Conservation (phyloP, 1,140 invertebrate species). For the Drosophila dunni region DNA sequence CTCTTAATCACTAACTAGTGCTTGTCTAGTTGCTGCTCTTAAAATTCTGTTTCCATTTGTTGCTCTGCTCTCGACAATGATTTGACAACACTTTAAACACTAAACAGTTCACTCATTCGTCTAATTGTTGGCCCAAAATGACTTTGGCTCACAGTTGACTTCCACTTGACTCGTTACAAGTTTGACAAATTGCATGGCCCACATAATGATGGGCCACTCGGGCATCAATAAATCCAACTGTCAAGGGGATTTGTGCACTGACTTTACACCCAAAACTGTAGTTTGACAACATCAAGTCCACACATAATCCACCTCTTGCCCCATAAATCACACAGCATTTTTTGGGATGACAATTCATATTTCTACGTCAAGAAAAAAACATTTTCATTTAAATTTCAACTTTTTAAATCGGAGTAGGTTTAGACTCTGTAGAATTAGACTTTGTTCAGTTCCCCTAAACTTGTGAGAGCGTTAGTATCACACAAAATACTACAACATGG, state of each 20-base stretch:
- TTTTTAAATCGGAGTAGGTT: neutral
- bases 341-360: too few species aligned
- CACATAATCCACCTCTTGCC: too few species aligned
- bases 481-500: slow-evolving; percentile 6
- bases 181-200: slow-evolving; percentile 21
- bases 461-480: neutral
- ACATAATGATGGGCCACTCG: slow-evolving; percentile 10
- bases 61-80: neutral
- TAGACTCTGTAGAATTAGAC: neutral
- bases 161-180: slow-evolving; percentile 13
- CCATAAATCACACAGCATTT: too few species aligned
- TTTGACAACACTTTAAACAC: neutral
- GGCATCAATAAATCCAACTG: slow-evolving; percentile 10
- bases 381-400: too few species aligned
- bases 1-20: neutral
- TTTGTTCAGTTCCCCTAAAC: neutral
- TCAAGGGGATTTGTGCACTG: slow-evolving; percentile 3
- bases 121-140: slow-evolving; percentile 13
- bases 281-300: neutral
- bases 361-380: too few species aligned
- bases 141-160: neutral
- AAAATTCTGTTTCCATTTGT: neutral
- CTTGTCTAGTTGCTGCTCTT: neutral
- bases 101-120: neutral
- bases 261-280: neutral